These are phyloP conservation scores for Hydrolagus affinis DNA, from an alignment of 2,113 vertebrate genomes.

Conservation along the genomic window DNA sequence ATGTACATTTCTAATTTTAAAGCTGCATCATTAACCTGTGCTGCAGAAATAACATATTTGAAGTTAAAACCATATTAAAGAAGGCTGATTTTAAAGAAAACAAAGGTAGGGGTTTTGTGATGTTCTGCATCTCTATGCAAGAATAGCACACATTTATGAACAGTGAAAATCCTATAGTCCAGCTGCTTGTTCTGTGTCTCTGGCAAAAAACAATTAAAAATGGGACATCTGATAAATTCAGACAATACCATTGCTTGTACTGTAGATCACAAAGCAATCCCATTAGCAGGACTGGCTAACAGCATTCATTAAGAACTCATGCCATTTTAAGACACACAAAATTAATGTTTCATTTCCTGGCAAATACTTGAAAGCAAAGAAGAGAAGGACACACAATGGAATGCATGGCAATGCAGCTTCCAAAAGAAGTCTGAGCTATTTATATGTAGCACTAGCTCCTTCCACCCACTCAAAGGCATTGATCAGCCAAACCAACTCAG, in stretches of 20 bases:
- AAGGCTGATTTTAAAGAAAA: neutral
- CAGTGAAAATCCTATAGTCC: slow-evolving; percentile 60
- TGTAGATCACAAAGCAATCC: slow-evolving; percentile 51
- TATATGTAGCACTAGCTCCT: neutral
- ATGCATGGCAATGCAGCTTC: neutral
- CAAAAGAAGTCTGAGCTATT: too few relatives aligned
- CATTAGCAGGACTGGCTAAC: slow-evolving; percentile 49
- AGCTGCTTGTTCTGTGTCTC: slow-evolving; percentile 51
- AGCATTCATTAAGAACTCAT: slow-evolving; percentile 47
- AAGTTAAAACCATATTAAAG: neutral
- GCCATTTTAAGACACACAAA: slow-evolving; percentile 50
- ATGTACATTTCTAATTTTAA: slow-evolving; percentile 8
- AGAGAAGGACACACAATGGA: neutral
- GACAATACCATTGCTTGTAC: slow-evolving; percentile 79
- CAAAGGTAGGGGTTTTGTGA: neutral
- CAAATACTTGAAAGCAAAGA: slow-evolving; percentile 38
- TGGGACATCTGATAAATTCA: slow-evolving; percentile 49
- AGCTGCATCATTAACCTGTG: neutral
- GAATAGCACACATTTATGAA: slow-evolving; percentile 43
- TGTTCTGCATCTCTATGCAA: neutral
- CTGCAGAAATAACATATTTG: neutral
- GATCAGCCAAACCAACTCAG: too few relatives aligned
- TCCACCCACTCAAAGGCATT: neutral
- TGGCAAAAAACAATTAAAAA: slow-evolving; percentile 51
- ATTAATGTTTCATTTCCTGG: slow-evolving; percentile 47